These are phyloP conservation scores for Microplitis mediator DNA, from an alignment of 1,140 invertebrate species.

Conservation along the genomic window DNA sequence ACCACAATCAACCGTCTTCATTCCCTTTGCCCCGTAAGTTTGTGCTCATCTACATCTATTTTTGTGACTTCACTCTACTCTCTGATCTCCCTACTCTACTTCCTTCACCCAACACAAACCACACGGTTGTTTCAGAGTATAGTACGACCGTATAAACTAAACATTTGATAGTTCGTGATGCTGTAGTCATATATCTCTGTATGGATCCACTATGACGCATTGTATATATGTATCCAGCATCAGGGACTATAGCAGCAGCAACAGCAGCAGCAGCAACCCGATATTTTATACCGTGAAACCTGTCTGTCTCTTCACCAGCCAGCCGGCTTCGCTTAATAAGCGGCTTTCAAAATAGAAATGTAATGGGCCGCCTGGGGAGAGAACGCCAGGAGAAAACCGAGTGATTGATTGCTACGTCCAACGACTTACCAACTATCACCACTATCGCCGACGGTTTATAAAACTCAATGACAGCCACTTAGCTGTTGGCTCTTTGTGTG, in stretches of 20 bases:
- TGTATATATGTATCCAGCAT: too few relatives aligned
- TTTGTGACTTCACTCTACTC: constrained; percentile 8
- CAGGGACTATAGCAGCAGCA: not conserved
- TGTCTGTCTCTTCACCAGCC: constrained; percentile 58
- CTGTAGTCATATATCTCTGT: not conserved
- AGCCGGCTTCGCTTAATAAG: constrained; percentile 61
- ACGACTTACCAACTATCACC: constrained; percentile 61
- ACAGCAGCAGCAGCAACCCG: constrained; percentile 53
- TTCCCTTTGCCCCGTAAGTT: constrained; percentile 21
- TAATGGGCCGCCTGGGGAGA: constrained; percentile 54
- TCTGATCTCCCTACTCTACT: constrained; percentile 14
- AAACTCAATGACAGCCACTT: constrained; percentile 63
- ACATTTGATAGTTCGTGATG: too few relatives aligned
- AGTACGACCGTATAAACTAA: too few relatives aligned
- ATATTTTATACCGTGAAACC: constrained; percentile 64
- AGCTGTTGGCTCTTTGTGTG: constrained; percentile 45
- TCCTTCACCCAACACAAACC: constrained; percentile 40
- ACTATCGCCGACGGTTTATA: constrained; percentile 38
- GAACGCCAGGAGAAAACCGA: constrained; percentile 31
- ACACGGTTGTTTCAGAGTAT: constrained; percentile 17
- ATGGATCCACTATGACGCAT: too few relatives aligned
- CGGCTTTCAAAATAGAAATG: constrained; percentile 65
- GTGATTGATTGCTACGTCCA: constrained; percentile 63
- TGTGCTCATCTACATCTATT: constrained; percentile 21
- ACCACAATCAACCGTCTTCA: constrained; percentile 15